Conservation (phyloP, 2,113 vertebrate genomes). For the Cromileptes altivelis region DNA sequence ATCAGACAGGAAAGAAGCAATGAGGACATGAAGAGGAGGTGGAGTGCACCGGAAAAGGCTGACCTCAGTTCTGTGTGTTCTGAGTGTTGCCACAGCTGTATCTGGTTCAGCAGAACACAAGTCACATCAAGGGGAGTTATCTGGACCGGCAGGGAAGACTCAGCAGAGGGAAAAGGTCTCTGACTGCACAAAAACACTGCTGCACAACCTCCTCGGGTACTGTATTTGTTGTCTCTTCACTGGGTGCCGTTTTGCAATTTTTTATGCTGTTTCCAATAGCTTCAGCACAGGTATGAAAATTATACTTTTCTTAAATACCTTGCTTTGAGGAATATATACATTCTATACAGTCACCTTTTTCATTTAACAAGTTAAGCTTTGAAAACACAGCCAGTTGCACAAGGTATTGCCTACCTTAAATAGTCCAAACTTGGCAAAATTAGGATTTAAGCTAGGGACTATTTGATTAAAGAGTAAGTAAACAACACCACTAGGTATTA, state of each 20-base stretch:
- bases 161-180: constrained; percentile 28
- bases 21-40: constrained; percentile 29
- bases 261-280: not conserved
- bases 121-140: constrained; percentile 59
- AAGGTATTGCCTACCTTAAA: not conserved
- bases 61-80: constrained; percentile 64
- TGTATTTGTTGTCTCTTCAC: constrained; percentile 1
- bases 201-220: not conserved
- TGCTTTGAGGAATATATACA: not conserved
- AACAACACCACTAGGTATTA: not conserved
- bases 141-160: constrained; percentile 35
- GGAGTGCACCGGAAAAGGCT: constrained; percentile 49
- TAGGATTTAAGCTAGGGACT: not conserved
- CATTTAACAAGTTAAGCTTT: not conserved
- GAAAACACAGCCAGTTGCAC: not conserved
- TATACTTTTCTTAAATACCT: not conserved
- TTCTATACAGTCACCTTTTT: not conserved
- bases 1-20: constrained; percentile 30
- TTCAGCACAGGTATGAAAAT: not conserved
- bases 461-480: not conserved
- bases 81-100: constrained; percentile 77
- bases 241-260: no score
- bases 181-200: constrained; percentile 35
- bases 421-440: not conserved
- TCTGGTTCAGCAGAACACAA: constrained; percentile 65